Conservation (phyloP, 2,888 invertebrate species). For the Ophraella communa region DNA sequence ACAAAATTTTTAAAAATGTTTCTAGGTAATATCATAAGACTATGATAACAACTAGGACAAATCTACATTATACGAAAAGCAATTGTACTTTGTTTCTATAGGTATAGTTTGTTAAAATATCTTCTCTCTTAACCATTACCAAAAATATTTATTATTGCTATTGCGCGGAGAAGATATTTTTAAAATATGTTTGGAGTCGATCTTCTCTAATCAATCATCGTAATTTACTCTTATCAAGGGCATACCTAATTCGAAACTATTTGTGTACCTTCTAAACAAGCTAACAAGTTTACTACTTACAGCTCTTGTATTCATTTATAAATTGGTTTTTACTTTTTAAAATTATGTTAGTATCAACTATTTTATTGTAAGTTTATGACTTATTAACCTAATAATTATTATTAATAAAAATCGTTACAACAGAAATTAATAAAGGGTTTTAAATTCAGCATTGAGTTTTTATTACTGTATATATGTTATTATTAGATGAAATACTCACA, state of each 20-base stretch:
- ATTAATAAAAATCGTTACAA: too few relatives aligned
- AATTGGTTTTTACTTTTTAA: too few relatives aligned
- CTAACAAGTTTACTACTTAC: too few relatives aligned
- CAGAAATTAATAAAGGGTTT: too few relatives aligned
- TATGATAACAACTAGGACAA: conserved; percentile 37
- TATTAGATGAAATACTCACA: too few relatives aligned
- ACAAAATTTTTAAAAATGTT: conserved; percentile 43
- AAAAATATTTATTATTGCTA: conserved; percentile 55
- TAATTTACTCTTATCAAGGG: background rate
- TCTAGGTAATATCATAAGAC: conserved; percentile 39
- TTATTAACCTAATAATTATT: too few relatives aligned
- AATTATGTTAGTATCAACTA: too few relatives aligned
- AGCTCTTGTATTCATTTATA: too few relatives aligned
- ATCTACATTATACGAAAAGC: conserved; percentile 24
- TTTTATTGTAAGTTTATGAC: too few relatives aligned
- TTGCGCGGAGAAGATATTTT: conserved; percentile 52
- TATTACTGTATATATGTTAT: too few relatives aligned
- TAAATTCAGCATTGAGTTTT: too few relatives aligned
- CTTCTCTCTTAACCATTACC: conserved; percentile 44
- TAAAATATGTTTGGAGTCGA: conserved; percentile 9
- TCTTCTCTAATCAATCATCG: background rate
- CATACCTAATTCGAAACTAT: background rate
- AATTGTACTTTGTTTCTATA: conserved; percentile 33
- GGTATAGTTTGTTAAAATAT: conserved; percentile 38
- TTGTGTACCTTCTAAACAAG: background rate